phyloP scores from a whole-genome alignment of 64 coral and sea anemone genomes.

The Actinia equina region DNA sequence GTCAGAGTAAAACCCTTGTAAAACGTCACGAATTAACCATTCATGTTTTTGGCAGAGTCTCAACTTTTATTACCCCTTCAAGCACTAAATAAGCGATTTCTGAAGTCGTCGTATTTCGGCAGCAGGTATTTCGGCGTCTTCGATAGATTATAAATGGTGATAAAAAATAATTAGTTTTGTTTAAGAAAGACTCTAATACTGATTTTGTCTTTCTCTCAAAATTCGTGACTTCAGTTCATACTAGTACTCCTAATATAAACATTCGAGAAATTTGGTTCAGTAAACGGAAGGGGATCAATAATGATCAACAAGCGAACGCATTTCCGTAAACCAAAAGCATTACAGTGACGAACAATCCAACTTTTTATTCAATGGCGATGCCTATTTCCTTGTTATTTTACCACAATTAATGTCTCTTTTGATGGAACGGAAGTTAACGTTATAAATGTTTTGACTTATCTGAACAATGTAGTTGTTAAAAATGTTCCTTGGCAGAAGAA shows the following conservation, averaged over 20 bases:
- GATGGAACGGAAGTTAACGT: neutral
- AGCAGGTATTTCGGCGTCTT: no score
- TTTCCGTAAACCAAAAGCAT: neutral
- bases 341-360: neutral
- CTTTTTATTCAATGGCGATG: neutral
- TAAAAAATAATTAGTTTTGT: no score
- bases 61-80: neutral
- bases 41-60: neutral
- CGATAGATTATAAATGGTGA: no score
- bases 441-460: neutral
- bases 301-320: constrained; percentile 5
- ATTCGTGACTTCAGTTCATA: neutral
- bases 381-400: neutral
- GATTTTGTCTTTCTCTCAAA: neutral
- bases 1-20: no score
- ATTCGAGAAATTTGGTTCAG: neutral
- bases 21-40: neutral
- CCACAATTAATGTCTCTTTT: neutral
- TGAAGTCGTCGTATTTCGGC: no score
- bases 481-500: neutral
- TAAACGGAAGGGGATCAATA: neutral
- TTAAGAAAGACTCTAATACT: neutral
- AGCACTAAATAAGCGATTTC: neutral
- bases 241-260: neutral
- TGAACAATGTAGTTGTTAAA: neutral